Conservation (phyloP, 2,888 invertebrate species). For the Colostygia pectinataria region DNA sequence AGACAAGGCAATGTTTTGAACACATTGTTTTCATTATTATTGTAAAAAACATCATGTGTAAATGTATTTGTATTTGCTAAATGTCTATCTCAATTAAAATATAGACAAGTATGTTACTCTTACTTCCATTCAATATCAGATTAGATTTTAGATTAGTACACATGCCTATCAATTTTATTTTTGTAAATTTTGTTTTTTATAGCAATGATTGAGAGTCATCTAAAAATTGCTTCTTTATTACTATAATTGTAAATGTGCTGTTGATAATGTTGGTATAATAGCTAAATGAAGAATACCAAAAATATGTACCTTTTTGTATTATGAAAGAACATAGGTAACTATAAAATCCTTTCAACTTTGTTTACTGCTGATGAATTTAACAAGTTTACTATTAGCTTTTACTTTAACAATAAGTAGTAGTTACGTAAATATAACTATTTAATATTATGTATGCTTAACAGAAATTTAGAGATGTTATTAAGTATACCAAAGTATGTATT, state of each 20-base stretch:
- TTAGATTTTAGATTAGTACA: slow-evolving; percentile 16
- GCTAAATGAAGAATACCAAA: slow-evolving; percentile 37
- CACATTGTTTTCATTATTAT: too few species aligned
- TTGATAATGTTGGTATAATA: slow-evolving; percentile 34
- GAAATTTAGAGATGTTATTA: slow-evolving; percentile 40
- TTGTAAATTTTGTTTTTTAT: slow-evolving; percentile 25
- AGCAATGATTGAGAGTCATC: slow-evolving; percentile 7
- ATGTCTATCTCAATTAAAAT: slow-evolving; percentile 19
- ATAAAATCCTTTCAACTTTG: slow-evolving; percentile 26
- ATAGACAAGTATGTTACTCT: slow-evolving; percentile 24
- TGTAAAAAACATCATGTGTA: slow-evolving; percentile 20
- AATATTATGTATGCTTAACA: slow-evolving; percentile 43
- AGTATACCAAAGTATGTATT: slow-evolving; percentile 63
- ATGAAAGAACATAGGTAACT: slow-evolving; percentile 43
- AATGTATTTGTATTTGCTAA: slow-evolving; percentile 24
- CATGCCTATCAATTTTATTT: not conserved
- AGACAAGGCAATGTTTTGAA: slow-evolving; percentile 22
- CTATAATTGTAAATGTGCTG: slow-evolving; percentile 19
- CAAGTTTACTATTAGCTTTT: slow-evolving; percentile 34
- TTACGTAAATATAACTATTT: slow-evolving; percentile 38
- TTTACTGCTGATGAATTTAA: slow-evolving; percentile 29
- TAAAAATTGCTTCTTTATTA: slow-evolving; percentile 12
- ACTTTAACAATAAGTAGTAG: slow-evolving; percentile 37
- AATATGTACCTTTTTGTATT: slow-evolving; percentile 46
- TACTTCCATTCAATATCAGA: slow-evolving; percentile 27